phyloP scores from a whole-genome alignment of 2,888 invertebrate species.

The Muscina levida region DNA sequence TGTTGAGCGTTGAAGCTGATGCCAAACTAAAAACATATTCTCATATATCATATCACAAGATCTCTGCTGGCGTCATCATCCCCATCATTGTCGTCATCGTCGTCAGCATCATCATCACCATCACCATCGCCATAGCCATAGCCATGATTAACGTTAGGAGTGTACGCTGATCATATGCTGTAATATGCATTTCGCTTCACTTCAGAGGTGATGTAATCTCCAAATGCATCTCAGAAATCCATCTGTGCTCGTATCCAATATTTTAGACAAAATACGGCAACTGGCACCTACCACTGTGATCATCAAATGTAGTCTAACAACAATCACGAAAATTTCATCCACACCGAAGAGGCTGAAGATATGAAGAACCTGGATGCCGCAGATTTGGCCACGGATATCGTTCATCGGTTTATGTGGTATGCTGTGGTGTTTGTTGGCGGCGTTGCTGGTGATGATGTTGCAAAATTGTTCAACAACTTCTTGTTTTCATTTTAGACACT shows the following conservation, averaged over 20 bases:
- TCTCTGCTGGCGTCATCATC: constrained; percentile 1
- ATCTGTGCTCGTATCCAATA: constrained; percentile 40
- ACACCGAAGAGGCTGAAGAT: neutral
- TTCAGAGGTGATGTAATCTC: constrained; percentile 62
- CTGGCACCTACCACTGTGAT: constrained; percentile 25
- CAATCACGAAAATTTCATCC: constrained; percentile 55
- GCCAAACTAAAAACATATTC: neutral
- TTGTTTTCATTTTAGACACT: constrained; percentile 58
- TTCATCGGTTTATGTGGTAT: neutral
- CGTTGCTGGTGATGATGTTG: constrained; percentile 31
- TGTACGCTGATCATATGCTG: neutral
- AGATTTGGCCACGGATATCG: constrained; percentile 17
- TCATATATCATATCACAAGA: constrained; percentile 35
- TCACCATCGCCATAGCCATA: neutral
- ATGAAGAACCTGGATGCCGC: constrained; percentile 14
- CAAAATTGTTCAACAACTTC: constrained; percentile 40
- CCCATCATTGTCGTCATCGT: neutral
- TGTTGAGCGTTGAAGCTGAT: neutral
- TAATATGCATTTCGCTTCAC: constrained; percentile 36
- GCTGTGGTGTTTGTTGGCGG: neutral
- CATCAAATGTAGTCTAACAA: constrained; percentile 64
- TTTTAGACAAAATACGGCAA: constrained; percentile 43
- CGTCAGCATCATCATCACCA: constrained; percentile 10
- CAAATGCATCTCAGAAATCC: constrained; percentile 52
- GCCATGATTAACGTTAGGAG: neutral